A percentile compares a stretch with the other conserved stretches of the same genome.
Evolutionary conservation across 2,113 vertebrate genomes (phyloP).

Genomic region (Archocentrus centrarchus): DNA sequence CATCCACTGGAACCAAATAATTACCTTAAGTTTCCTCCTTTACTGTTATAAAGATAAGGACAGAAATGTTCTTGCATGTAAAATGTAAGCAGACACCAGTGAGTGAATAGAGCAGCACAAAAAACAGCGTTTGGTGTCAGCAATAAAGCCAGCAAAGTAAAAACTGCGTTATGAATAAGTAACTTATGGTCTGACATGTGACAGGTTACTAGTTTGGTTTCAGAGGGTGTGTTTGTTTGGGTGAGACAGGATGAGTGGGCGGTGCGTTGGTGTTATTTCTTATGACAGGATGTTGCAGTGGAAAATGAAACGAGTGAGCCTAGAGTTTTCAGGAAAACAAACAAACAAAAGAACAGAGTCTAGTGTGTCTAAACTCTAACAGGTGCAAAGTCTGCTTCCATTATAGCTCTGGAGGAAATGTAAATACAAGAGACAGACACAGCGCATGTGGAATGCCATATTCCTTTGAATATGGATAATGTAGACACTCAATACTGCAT

Average conservation of each 20-base stretch:
- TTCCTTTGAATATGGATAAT: constrained; percentile 24
- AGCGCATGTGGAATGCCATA: neutral
- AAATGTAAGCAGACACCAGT: too few species aligned
- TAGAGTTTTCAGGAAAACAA: neutral
- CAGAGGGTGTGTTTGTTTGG: neutral
- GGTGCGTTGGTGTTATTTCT: neutral
- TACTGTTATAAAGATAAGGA: neutral
- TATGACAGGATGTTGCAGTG: neutral
- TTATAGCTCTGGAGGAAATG: neutral
- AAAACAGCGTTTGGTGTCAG: neutral
- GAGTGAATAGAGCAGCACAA: too few species aligned
- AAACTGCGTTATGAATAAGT: neutral
- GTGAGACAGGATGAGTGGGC: neutral
- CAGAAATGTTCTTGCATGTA: too few species aligned
- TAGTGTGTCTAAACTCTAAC: neutral
- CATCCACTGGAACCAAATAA: neutral
- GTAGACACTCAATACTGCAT: neutral
- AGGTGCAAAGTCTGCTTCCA: neutral
- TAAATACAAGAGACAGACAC: neutral
- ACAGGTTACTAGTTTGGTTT: constrained; percentile 1
- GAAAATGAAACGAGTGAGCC: neutral
- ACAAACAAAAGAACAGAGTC: neutral
- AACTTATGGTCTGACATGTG: neutral
- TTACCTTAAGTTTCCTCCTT: neutral
- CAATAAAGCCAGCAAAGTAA: neutral